Base-by-base conservation (phyloP, 2,888 invertebrate species). In the Caenorhabditis virilis region DNA sequence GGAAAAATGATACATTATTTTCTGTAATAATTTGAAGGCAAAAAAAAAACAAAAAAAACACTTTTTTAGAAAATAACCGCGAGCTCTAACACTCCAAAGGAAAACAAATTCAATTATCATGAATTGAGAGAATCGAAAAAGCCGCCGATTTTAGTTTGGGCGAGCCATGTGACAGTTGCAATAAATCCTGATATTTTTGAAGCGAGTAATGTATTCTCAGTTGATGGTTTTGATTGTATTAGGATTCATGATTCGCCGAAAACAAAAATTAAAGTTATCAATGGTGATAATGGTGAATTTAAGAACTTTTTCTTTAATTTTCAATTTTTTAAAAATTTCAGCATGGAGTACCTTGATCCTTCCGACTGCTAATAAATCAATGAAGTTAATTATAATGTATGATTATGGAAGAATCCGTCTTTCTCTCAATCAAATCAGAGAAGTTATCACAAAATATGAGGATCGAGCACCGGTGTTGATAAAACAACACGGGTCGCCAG, bases 121-220 rank as follows among this genome's bases (percentile, higher is more conserved):
- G 47, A 47, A 22, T 20, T 47, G 4, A 11, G 35, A 33, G 47
- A 30, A 13, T 58, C 58, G 33, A 54, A 51, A 26, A 49, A 46
- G 18, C 5, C 64, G 26, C 64, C 64, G 35, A 58, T 64, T 26
- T 33, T 64, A 11, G 42, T 46, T 0, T 64, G 64, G 64, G 43
- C 36, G 4, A 54, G 46, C 20, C 64, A 64, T 41, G 50, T 49
- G 18, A 26, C 47, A 3, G 30, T 64, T 26, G 53, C 54, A 15
- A 41, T 64, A 35, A 58, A 53, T 23, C 46, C 43, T 9, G 57
- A 58, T 13, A 43, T 57, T 26, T 54, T 63, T 36, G 62, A 62
- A 23, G 46, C 47, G 9, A 26, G 38, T 2, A 13, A 18, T 6
- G n/a, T 57, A 7, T 57, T 51, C 25, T 48, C 36, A 41, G 48